Percentiles rank a stretch among this genome's conserved stretches.
phyloP scores from a whole-genome alignment of 2,888 invertebrate species.

The Thera obeliscata region DNA sequence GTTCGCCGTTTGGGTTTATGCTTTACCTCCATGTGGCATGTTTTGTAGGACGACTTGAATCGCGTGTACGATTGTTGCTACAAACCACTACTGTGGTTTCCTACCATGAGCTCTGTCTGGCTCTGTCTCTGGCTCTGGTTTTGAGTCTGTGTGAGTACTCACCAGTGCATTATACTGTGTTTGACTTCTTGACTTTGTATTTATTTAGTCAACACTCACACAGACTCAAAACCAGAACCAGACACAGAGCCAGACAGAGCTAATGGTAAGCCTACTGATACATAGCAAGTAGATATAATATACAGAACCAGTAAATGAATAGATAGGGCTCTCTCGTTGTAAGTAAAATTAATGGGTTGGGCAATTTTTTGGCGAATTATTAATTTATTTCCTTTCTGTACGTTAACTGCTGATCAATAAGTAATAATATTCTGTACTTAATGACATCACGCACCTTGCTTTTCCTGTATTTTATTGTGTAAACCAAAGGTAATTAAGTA shows the following conservation, averaged over 20 bases:
- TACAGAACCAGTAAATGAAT: slow-evolving; percentile 7
- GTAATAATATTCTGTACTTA: neutral
- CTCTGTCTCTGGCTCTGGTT: too few relatives aligned
- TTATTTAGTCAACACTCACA: too few relatives aligned
- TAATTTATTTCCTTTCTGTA: neutral
- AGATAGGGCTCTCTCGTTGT: neutral
- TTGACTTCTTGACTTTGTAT: too few relatives aligned
- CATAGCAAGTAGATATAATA: neutral
- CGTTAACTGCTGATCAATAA: neutral
- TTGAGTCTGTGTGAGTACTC: too few relatives aligned
- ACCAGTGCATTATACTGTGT: too few relatives aligned
- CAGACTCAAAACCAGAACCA: too few relatives aligned
- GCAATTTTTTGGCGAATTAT: neutral
- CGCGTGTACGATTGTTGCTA: slow-evolving; percentile 20
- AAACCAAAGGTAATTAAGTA: neutral
- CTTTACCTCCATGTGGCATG: slow-evolving; percentile 34
- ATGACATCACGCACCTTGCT: slow-evolving; percentile 1
- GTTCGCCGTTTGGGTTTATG: slow-evolving; percentile 34
- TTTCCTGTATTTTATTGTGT: neutral
- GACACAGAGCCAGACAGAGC: too few relatives aligned
- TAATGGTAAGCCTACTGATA: too few relatives aligned
- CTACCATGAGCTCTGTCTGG: too few relatives aligned
- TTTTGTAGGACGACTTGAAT: slow-evolving; percentile 15
- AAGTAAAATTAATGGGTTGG: neutral
- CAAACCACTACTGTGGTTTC: too few relatives aligned